Percentiles rank a stretch among this genome's conserved stretches.
phyloP scores from a whole-genome alignment of 92 coral and sea anemone species.

The Palythoa heliodiscus region DNA sequence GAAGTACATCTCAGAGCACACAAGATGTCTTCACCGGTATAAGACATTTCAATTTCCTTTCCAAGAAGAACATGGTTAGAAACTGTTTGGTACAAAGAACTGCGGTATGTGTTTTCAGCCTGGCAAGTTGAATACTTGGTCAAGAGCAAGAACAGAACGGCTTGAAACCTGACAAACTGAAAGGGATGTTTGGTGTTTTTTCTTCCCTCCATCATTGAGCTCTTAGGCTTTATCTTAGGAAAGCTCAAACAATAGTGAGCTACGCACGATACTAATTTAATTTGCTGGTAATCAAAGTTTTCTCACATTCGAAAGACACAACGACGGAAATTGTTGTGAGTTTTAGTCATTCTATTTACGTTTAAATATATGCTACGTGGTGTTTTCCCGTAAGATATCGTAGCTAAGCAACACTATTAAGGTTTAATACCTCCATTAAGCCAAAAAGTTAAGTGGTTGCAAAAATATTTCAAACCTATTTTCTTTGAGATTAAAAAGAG shows the following conservation, averaged over 20 bases:
- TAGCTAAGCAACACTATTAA: slow-evolving; percentile 11
- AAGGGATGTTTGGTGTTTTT: not conserved
- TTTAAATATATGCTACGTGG: no score
- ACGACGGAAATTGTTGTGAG: not conserved
- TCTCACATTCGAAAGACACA: not conserved
- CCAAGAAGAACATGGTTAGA: slow-evolving; percentile 19
- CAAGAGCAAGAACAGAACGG: not conserved
- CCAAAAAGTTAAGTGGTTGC: not conserved
- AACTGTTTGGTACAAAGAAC: not conserved
- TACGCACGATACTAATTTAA: not conserved
- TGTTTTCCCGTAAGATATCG: not conserved
- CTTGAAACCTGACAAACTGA: not conserved
- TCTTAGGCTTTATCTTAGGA: not conserved
- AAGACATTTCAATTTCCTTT: not conserved
- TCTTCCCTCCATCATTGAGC: not conserved
- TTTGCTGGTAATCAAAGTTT: not conserved
- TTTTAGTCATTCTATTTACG: not conserved
- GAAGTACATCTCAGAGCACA: slow-evolving; percentile 28
- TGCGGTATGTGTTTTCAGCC: not conserved
- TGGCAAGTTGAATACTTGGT: not conserved
- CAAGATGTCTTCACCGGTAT: slow-evolving; percentile 7
- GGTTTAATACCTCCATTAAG: not conserved
- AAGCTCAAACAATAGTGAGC: not conserved
- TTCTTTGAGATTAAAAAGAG: not conserved
- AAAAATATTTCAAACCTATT: not conserved